Conservation (phyloP, 2,888 invertebrate genomes). For the Sycophila texana region DNA sequence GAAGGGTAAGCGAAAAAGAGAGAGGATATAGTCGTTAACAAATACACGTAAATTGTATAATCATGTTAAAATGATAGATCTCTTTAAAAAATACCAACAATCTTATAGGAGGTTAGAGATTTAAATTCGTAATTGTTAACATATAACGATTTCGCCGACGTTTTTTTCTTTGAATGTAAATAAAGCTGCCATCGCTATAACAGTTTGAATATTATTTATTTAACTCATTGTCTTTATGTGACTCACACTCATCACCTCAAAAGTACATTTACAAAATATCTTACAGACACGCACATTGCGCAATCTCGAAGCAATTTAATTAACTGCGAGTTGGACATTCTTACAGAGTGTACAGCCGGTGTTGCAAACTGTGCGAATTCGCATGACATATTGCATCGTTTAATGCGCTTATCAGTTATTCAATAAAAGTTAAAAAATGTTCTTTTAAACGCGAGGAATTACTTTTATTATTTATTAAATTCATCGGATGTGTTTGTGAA, state of each 20-base stretch:
- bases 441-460: too few relatives aligned
- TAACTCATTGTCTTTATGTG: slow-evolving; percentile 62
- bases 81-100: slow-evolving; percentile 45
- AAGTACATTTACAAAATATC: slow-evolving; percentile 57
- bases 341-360: slow-evolving; percentile 33
- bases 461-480: too few relatives aligned
- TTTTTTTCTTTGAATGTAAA: slow-evolving; percentile 62
- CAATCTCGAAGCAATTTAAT: slow-evolving; percentile 60
- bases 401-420: slow-evolving; percentile 6
- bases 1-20: slow-evolving; percentile 16
- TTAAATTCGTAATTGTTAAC: slow-evolving; percentile 40
- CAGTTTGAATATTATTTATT: slow-evolving; percentile 55
- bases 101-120: slow-evolving; percentile 51
- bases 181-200: slow-evolving; percentile 66
- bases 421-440: slow-evolving; percentile 31
- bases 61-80: slow-evolving; percentile 40
- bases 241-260: slow-evolving; percentile 57
- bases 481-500: background rate
- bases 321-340: slow-evolving; percentile 38
- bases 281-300: slow-evolving; percentile 66
- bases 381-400: slow-evolving; percentile 16
- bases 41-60: slow-evolving; percentile 27
- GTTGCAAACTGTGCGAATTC: slow-evolving; percentile 27
- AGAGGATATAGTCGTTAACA: slow-evolving; percentile 8
- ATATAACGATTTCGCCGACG: slow-evolving; percentile 42